Evolutionary conservation across 1,140 invertebrate species (phyloP), one percentile per base, ranked within the genome.

Genomic region (Temnothorax longispinosus): DNA sequence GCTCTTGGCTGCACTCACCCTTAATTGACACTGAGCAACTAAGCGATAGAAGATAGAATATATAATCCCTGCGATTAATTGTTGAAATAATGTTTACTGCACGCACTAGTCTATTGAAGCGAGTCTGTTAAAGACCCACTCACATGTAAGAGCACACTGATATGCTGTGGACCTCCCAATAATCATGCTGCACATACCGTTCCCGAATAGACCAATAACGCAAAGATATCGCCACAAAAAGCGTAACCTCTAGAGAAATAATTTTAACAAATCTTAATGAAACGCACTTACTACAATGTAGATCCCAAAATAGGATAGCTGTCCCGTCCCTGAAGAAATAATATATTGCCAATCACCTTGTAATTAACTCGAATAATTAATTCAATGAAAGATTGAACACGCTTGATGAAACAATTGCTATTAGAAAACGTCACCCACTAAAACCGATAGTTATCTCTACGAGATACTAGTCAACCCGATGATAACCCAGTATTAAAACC

Each of bases 1-100:
- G 89, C 89, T 90, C 89, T 72, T 85, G 84, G 67, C 84, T 86
- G 89, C 81, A 90, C 71, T 77, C 56, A 90, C 10, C 77, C 56
- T 32, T 85, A 35, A 80, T 50, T n/a, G 18, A 81, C 58, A 85
- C 32, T 8, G 44, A 56, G 64, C 56, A 89, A 86, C 82, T 41
- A 89, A 78, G 15, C 54, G 41, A 60, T 71, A 62, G 13, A 72
- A 52, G 41, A 60, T 71, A 62, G 13, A 72, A 52, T 4, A 35
- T 76, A 27, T 10, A 50, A 80, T 69, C 41, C 69, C 56, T 35
- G 44, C 38, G 69, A 86, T 64, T 88, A 75, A 60, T 84, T 75
- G 8, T 60, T 47, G 4, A 54, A 52, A 69, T 44, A 52, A 69
- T 44, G 11, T 76, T 72, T 74, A 64, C n/a, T 67, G 74, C 88